Conservation (phyloP, 2,113 vertebrate genomes). For the Alethe diademata region DNA sequence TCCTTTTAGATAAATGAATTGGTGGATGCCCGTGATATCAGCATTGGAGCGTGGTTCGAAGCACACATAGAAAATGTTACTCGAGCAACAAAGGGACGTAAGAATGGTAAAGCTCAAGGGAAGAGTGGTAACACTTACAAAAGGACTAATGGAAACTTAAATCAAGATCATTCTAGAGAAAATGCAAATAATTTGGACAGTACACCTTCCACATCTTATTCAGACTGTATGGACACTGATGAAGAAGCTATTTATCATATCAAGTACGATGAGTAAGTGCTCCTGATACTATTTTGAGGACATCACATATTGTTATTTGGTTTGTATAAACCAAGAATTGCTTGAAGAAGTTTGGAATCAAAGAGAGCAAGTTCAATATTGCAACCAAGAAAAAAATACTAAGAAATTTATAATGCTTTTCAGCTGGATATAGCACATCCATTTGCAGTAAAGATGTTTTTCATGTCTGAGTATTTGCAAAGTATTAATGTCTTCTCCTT, state of each 20-base stretch:
- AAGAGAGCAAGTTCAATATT: constrained; percentile 50
- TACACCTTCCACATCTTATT: constrained; percentile 89
- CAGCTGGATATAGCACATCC: neutral
- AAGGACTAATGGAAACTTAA: constrained; percentile 91
- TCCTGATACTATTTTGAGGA: constrained; percentile 74
- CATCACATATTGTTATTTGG: constrained; percentile 50
- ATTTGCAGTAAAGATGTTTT: neutral
- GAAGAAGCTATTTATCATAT: constrained; percentile 94
- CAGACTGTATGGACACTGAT: constrained; percentile 79
- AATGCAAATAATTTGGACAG: constrained; percentile 83
- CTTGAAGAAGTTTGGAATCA: constrained; percentile 45
- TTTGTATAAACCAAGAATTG: constrained; percentile 63
- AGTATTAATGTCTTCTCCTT: neutral
- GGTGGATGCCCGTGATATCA: constrained; percentile 95
- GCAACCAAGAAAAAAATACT: constrained; percentile 26
- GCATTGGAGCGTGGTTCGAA: constrained; percentile 97
- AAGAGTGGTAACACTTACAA: constrained; percentile 86
- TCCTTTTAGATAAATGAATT: constrained; percentile 92
- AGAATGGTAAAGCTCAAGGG: constrained; percentile 81
- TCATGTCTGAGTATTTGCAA: neutral
- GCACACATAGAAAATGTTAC: constrained; percentile 91
- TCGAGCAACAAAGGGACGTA: constrained; percentile 82
- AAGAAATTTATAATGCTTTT: neutral
- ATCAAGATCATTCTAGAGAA: constrained; percentile 83
- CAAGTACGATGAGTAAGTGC: constrained; percentile 99